phyloP scores from a whole-genome alignment of 2,797 vertebrate species.

The Mallotus villosus region DNA sequence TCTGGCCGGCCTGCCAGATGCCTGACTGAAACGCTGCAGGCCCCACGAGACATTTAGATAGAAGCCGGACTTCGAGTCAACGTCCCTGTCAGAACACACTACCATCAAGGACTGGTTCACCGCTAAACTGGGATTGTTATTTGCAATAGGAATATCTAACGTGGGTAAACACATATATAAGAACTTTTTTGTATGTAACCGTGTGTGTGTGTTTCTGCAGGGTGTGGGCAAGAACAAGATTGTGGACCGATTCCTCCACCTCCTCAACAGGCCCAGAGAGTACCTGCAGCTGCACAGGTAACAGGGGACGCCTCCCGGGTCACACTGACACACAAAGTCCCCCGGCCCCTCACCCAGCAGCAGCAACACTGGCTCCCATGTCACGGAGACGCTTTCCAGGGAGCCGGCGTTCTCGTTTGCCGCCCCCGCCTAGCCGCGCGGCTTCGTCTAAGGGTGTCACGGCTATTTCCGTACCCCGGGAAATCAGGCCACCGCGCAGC shows the following conservation, averaged over 20 bases:
- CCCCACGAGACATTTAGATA: background rate
- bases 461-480: slow-evolving; percentile 48
- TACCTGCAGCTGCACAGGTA: slow-evolving; percentile 98
- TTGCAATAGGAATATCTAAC: background rate
- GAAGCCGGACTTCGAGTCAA: background rate
- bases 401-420: background rate
- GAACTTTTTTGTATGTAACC: slow-evolving; percentile 7
- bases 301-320: background rate
- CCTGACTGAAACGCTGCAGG: slow-evolving; percentile 1
- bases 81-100: background rate
- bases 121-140: background rate
- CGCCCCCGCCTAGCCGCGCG: background rate
- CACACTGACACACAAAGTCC: background rate
- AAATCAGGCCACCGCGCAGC: slow-evolving; percentile 54
- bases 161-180: slow-evolving; percentile 23
- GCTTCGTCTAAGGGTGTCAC: slow-evolving; percentile 44
- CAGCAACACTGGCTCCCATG: too few relatives aligned
- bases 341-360: too few relatives aligned
- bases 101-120: background rate
- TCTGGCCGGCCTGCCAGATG: background rate
- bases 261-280: slow-evolving; percentile 93
- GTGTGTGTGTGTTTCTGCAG: slow-evolving; percentile 62
- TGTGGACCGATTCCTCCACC: slow-evolving; percentile 93
- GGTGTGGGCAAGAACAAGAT: slow-evolving; percentile 99
- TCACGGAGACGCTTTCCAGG: too few relatives aligned